Evolutionary conservation across 2,113 vertebrate species (phyloP).

Genomic region (Butorides virescens): DNA sequence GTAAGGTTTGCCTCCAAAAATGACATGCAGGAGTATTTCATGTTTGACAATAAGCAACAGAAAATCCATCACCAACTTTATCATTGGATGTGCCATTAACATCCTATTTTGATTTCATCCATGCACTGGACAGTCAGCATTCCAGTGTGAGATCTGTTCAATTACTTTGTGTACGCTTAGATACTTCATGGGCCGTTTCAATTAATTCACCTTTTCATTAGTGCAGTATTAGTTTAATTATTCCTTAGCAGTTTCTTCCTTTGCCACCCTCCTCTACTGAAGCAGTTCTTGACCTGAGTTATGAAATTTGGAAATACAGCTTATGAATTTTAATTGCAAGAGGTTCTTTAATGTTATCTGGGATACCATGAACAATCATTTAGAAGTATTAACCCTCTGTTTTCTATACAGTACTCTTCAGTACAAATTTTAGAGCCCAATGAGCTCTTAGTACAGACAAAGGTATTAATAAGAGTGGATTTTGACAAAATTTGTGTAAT

Average conservation of each 20-base stretch:
- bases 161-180: not conserved
- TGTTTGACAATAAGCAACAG: not conserved
- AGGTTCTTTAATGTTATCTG: not conserved
- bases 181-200: not conserved
- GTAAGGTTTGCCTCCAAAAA: not conserved
- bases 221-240: not conserved
- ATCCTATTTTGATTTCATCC: not conserved
- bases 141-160: not conserved
- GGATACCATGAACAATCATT: not conserved
- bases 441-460: not conserved
- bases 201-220: slow-evolving; percentile 37
- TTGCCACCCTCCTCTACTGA: not conserved
- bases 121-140: not conserved
- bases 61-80: not conserved
- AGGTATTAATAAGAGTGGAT: not conserved
- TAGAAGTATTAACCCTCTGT: not conserved
- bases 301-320: not conserved
- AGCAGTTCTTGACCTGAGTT: not conserved
- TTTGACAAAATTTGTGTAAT: not conserved
- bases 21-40: not conserved
- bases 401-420: not conserved
- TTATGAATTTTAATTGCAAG: not conserved
- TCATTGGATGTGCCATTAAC: not conserved
- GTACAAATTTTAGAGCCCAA: not conserved
- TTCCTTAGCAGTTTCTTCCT: slow-evolving; percentile 6